phyloP scores from a whole-genome alignment of 1,140 invertebrate species.

The Caenorhabditis briggsae region DNA sequence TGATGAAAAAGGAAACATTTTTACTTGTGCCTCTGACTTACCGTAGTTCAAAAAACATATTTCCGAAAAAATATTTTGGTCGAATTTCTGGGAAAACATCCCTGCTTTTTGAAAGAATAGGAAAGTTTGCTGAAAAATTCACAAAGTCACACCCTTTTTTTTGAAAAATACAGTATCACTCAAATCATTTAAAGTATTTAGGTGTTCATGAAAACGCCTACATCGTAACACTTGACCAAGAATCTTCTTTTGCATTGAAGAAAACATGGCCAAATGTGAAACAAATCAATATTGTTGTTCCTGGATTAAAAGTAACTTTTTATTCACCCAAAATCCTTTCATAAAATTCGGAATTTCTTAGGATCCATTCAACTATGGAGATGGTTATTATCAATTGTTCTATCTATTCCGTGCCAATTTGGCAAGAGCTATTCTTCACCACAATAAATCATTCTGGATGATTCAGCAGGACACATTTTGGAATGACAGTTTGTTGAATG shows the following conservation, averaged over 20 bases:
- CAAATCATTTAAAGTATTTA: not conserved
- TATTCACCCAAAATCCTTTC: not conserved
- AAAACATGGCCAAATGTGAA: slow-evolving; percentile 58
- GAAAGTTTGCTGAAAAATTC: too few species aligned
- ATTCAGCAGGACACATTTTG: slow-evolving; percentile 69
- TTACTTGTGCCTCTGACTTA: too few species aligned
- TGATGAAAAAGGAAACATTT: too few species aligned
- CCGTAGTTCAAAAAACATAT: not conserved
- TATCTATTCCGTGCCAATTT: slow-evolving; percentile 66
- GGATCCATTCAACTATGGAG: slow-evolving; percentile 69
- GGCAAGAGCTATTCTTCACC: slow-evolving; percentile 62
- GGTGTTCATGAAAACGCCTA: slow-evolving; percentile 64
- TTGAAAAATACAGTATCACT: too few species aligned
- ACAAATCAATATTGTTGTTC: slow-evolving; percentile 59
- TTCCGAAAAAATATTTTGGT: too few species aligned
- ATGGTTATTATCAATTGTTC: slow-evolving; percentile 67
- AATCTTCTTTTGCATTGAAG: slow-evolving; percentile 49
- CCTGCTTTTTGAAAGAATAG: too few species aligned
- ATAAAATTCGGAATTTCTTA: too few species aligned
- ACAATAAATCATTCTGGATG: slow-evolving; percentile 65
- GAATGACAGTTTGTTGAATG: slow-evolving; percentile 43
- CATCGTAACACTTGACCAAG: slow-evolving; percentile 62
- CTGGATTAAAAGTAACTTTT: slow-evolving; percentile 60
- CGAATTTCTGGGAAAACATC: too few species aligned
- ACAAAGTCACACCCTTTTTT: too few species aligned